Evolutionary conservation across 92 coral and sea anemone genomes (phyloP).

Genomic region (Porites rus): DNA sequence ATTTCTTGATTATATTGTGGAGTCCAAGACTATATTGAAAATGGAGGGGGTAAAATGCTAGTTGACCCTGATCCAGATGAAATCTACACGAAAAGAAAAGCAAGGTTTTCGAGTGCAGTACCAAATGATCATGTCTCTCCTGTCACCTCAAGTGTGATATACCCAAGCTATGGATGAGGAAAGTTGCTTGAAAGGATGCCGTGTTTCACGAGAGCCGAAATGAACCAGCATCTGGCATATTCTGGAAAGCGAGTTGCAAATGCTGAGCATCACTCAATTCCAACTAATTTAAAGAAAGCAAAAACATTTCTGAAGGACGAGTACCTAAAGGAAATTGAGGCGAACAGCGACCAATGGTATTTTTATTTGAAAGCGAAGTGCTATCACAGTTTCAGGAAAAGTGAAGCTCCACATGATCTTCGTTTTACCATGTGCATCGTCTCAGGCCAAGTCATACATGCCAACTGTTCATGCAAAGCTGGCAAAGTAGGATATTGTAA

Average conservation of each 20-base stretch:
- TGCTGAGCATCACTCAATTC: too few relatives aligned
- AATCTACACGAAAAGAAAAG: constrained; percentile 39
- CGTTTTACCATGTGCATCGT: neutral
- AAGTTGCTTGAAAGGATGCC: too few relatives aligned
- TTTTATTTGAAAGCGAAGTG: constrained; percentile 50
- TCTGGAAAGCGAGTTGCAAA: constrained; percentile 34
- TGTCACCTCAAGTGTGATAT: too few relatives aligned
- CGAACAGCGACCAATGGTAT: constrained; percentile 9
- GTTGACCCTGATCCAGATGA: constrained; percentile 52
- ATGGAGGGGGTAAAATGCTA: constrained; percentile 35
- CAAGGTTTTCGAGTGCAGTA: neutral
- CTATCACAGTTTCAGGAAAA: neutral
- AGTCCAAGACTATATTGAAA: constrained; percentile 15
- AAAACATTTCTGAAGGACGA: too few relatives aligned
- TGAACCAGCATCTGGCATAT: neutral
- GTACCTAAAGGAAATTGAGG: too few relatives aligned
- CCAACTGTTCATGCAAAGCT: constrained; percentile 55
- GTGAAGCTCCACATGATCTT: constrained; percentile 46
- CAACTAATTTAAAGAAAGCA: too few relatives aligned
- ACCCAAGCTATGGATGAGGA: too few relatives aligned
- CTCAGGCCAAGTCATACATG: constrained; percentile 11
- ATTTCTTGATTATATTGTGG: neutral
- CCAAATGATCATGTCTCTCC: too few relatives aligned
- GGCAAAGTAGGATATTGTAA: too few relatives aligned
- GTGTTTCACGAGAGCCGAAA: too few relatives aligned